These are phyloP conservation scores for Chaetodon auriga DNA, from an alignment of 2,113 vertebrate genomes.

Conservation along the genomic window DNA sequence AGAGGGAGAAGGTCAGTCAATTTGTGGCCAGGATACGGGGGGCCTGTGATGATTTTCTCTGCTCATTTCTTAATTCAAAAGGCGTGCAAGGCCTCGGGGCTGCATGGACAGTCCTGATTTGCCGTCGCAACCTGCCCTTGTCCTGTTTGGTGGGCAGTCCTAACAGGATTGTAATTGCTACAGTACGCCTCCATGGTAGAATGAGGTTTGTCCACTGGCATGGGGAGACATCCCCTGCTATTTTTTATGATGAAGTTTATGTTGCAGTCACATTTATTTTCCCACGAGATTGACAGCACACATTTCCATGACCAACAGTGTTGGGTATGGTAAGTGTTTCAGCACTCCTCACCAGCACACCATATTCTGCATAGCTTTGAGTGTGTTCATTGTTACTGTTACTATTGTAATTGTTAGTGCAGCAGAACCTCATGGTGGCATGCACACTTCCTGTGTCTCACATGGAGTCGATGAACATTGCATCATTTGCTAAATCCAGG, in stretches of 20 bases:
- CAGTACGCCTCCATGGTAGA: background rate
- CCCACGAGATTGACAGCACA: background rate
- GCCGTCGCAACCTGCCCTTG: background rate
- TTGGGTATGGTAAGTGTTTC: background rate
- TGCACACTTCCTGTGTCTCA: background rate
- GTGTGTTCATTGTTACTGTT: background rate
- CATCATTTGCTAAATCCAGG: background rate
- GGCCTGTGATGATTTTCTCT: background rate
- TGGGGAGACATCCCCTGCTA: background rate
- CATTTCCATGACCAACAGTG: background rate
- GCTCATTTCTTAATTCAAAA: conserved; percentile 2
- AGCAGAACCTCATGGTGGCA: background rate
- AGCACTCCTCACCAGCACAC: background rate
- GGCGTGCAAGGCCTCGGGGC: background rate
- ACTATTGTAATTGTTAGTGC: background rate
- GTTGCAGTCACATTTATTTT: background rate
- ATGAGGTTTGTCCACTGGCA: background rate
- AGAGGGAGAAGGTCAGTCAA: background rate
- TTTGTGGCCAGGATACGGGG: background rate
- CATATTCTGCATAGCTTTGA: background rate
- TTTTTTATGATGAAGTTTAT: background rate
- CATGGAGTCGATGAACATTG: background rate
- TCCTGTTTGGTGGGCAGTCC: background rate
- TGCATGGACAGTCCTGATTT: background rate
- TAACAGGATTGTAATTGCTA: background rate